Conservation (phyloP, 1,140 invertebrate genomes). For the Metopolophium dirhodum region DNA sequence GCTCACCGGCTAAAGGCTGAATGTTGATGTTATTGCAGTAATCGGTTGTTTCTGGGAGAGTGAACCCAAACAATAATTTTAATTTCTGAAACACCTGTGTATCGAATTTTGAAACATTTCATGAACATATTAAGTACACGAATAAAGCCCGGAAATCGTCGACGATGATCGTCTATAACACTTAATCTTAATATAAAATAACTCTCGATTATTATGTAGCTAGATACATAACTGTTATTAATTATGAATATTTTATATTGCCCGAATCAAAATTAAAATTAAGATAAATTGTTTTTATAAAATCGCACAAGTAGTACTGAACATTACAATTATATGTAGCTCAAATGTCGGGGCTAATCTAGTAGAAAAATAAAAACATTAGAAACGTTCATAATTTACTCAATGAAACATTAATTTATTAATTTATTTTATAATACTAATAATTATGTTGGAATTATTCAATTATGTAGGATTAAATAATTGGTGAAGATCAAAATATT, state of each 20-base stretch:
- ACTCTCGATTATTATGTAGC: not conserved
- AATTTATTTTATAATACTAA: not conserved
- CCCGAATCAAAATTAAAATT: not conserved
- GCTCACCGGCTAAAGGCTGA: not conserved
- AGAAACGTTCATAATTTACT: not conserved
- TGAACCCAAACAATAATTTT: constrained; percentile 34
- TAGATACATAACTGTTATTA: not conserved
- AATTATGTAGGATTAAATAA: not conserved
- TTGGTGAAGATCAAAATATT: not conserved
- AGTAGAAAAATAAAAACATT: not conserved
- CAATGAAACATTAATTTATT: not conserved
- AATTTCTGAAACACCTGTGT: constrained; percentile 11
- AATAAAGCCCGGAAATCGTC: not conserved
- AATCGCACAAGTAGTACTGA: not conserved
- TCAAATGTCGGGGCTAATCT: not conserved
- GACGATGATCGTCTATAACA: not conserved
- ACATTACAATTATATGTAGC: not conserved
- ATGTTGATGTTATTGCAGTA: constrained; percentile 14
- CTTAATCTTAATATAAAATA: not conserved
- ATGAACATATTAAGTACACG: not conserved
- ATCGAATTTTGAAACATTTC: constrained; percentile 34
- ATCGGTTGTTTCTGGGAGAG: constrained; percentile 43
- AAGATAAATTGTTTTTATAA: not conserved
- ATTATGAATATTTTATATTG: not conserved
- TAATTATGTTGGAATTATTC: not conserved